phyloP scores from a whole-genome alignment of 2,888 invertebrate species.

The Polyommatus iphigenia region DNA sequence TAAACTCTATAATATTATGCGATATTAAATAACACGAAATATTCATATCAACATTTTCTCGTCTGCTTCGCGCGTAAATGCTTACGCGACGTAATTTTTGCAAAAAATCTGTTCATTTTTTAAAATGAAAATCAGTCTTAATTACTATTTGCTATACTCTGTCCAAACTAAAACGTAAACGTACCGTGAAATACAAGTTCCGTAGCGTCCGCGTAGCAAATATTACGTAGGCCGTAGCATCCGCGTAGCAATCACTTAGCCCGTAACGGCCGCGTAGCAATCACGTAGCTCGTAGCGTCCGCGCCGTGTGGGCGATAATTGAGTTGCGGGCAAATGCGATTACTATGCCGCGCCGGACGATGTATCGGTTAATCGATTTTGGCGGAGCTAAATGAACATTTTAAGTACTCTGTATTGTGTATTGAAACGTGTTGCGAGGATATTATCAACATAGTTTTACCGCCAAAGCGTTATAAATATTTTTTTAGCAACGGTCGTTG shows the following conservation, averaged over 20 bases:
- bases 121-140: background rate
- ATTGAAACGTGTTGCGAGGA: background rate
- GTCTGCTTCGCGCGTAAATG: no score
- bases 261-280: background rate
- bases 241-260: background rate
- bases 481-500: no score
- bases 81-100: no score
- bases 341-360: background rate
- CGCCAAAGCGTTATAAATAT: background rate
- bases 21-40: no score
- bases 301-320: background rate
- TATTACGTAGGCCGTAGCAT: background rate
- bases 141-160: background rate
- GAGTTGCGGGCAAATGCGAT: background rate
- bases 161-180: no score
- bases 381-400: background rate
- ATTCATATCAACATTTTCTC: no score
- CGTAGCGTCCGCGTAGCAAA: no score
- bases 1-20: no score
- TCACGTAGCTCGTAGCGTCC: background rate
- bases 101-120: background rate
- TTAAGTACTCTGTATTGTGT: background rate
- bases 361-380: background rate
- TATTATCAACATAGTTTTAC: background rate
- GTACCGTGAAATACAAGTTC: no score